A percentile compares a stretch with the other conserved stretches of the same genome.
Conservation (phyloP, 1,140 invertebrate genomes). For the Diuraphis noxia region DNA sequence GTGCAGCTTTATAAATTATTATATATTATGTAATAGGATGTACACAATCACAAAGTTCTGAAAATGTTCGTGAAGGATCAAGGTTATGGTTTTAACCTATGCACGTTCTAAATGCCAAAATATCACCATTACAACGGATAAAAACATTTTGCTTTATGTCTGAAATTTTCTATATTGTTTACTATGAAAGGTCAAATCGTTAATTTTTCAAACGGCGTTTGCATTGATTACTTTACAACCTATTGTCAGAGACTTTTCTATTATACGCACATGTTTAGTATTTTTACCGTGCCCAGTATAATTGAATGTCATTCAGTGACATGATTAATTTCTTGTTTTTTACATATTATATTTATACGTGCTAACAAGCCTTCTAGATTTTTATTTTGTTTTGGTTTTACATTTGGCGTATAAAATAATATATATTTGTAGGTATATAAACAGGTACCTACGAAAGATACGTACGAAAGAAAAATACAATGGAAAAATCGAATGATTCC, state of each 20-base stretch:
- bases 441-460: not conserved
- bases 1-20: not conserved
- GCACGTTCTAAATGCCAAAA: conserved; percentile 47
- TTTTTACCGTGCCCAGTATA: not conserved
- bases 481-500: not conserved
- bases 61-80: not conserved
- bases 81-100: conserved; percentile 1
- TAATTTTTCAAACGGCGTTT: conserved; percentile 50
- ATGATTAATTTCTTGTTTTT: conserved; percentile 23
- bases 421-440: not conserved
- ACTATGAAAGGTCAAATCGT: conserved; percentile 44
- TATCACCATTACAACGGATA: conserved; percentile 34
- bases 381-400: not conserved
- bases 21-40: not conserved
- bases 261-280: not conserved
- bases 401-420: too few species aligned
- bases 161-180: not conserved
- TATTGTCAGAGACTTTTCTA: not conserved
- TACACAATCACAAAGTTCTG: not conserved
- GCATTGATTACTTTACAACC: conserved; percentile 22
- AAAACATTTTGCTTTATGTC: not conserved
- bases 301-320: conserved; percentile 42
- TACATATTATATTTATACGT: not conserved
- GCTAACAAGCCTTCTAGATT: not conserved
- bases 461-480: not conserved